Evolutionary conservation across 1,140 invertebrate species (phyloP).

Genomic region (Panagrolaimus sp.): DNA sequence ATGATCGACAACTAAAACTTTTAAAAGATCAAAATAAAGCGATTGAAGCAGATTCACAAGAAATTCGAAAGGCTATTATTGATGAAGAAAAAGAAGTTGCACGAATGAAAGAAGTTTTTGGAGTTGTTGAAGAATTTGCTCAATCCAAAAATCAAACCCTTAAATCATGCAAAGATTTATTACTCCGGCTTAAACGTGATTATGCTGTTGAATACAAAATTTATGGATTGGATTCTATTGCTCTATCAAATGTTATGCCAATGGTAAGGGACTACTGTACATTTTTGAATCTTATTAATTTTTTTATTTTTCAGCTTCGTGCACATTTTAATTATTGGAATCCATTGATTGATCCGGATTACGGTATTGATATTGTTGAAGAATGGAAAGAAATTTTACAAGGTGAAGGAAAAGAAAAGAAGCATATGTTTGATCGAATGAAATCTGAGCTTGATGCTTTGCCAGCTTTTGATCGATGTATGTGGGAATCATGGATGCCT

Average conservation of each 20-base stretch:
- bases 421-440: constrained; percentile 30
- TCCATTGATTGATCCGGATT: constrained; percentile 66
- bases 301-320: constrained; percentile 17
- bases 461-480: constrained; percentile 61
- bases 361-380: constrained; percentile 66
- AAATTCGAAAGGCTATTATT: constrained; percentile 64
- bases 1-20: constrained; percentile 73
- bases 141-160: constrained; percentile 58
- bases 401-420: constrained; percentile 49
- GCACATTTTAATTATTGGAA: constrained; percentile 65
- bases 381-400: constrained; percentile 70
- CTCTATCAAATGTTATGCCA: constrained; percentile 61
- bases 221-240: constrained; percentile 62
- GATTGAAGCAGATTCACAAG: constrained; percentile 59
- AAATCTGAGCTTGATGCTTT: constrained; percentile 26
- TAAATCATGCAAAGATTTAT: constrained; percentile 69
- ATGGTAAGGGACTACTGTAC: constrained; percentile 23
- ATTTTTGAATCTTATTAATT: constrained; percentile 14
- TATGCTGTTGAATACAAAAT: constrained; percentile 63
- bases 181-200: constrained; percentile 68
- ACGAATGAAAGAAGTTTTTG: constrained; percentile 28
- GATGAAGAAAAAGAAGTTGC: constrained; percentile 22
- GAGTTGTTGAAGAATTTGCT: constrained; percentile 25
- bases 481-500: constrained; percentile 87
- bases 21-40: constrained; percentile 69